Percentiles rank a stretch among this genome's conserved stretches.
Conservation (phyloP, 2,888 invertebrate genomes). For the Drosophila emarginata region DNA sequence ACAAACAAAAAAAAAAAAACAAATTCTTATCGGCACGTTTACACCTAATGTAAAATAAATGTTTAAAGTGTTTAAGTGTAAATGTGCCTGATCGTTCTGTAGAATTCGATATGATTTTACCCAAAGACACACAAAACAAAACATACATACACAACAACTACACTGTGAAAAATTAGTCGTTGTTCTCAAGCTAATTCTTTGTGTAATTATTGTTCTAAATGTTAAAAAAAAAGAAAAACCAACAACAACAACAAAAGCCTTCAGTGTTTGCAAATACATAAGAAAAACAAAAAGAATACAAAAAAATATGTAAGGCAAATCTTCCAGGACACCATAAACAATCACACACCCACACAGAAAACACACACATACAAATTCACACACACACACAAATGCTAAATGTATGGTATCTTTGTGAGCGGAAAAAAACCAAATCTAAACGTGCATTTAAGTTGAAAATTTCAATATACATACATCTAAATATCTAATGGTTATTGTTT, state of each 20-base stretch:
- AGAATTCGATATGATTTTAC: conserved; percentile 38
- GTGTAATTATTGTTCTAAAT: conserved; percentile 75
- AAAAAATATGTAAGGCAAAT: conserved; percentile 41
- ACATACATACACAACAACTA: conserved; percentile 38
- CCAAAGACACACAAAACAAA: conserved; percentile 18
- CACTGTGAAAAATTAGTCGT: conserved; percentile 65
- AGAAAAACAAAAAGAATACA: conserved; percentile 41
- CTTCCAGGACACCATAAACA: conserved; percentile 36
- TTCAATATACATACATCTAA: not conserved
- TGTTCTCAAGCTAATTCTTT: conserved; percentile 74
- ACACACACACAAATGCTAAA: conserved; percentile 49
- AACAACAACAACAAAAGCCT: conserved; percentile 53
- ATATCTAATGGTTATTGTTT: conserved; percentile 29
- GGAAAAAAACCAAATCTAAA: conserved; percentile 24
- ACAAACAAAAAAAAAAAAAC: conserved; percentile 9
- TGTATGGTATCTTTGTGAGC: conserved; percentile 65
- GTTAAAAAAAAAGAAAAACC: conserved; percentile 58
- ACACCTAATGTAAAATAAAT: conserved; percentile 41
- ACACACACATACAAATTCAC: conserved; percentile 11
- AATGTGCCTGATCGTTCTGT: conserved; percentile 67
- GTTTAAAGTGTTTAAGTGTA: conserved; percentile 50
- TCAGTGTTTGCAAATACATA: conserved; percentile 72
- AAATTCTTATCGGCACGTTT: conserved; percentile 37
- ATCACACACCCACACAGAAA: conserved; percentile 27
- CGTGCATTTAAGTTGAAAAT: conserved; percentile 40